These are phyloP conservation scores for Chelon auratus DNA, from an alignment of 2,797 vertebrate species.

Conservation along the genomic window DNA sequence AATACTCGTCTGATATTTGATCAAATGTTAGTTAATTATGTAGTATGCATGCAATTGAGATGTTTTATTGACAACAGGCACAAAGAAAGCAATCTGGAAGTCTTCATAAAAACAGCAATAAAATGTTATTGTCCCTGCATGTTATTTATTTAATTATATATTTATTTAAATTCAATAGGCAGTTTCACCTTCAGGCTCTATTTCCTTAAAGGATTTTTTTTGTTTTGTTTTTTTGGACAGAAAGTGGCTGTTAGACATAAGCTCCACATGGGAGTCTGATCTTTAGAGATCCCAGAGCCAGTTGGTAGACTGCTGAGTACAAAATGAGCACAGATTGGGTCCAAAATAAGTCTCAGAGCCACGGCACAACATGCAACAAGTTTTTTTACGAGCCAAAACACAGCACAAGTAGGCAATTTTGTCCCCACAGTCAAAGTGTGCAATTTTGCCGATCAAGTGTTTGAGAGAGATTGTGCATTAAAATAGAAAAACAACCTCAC, in stretches of 20 bases:
- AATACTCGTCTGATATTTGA: background rate
- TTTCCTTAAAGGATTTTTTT: background rate
- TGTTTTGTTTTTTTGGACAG: background rate
- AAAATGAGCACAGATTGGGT: background rate
- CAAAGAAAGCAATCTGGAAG: conserved; percentile 19
- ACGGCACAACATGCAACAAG: conserved; percentile 1
- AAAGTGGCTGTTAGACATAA: background rate
- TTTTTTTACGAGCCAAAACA: conserved; percentile 1
- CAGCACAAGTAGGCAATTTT: background rate
- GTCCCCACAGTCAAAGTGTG: conserved; percentile 4
- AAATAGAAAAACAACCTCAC: background rate
- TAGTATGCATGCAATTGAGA: background rate
- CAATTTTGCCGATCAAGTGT: background rate
- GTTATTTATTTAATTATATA: background rate
- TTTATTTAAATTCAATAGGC: background rate
- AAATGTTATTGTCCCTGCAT: background rate
- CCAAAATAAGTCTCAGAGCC: conserved; percentile 1
- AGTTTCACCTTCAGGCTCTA: no score
- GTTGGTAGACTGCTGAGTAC: background rate
- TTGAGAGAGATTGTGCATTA: conserved; percentile 1
- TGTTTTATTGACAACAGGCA: conserved; percentile 10
- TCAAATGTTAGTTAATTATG: conserved; percentile 5
- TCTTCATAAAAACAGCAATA: background rate
- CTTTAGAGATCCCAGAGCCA: background rate
- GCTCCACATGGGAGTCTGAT: background rate